Evolutionary conservation across 2,113 vertebrate species (phyloP), one percentile per base, ranked within the genome.

Genomic region (Hemichromis elongatus): DNA sequence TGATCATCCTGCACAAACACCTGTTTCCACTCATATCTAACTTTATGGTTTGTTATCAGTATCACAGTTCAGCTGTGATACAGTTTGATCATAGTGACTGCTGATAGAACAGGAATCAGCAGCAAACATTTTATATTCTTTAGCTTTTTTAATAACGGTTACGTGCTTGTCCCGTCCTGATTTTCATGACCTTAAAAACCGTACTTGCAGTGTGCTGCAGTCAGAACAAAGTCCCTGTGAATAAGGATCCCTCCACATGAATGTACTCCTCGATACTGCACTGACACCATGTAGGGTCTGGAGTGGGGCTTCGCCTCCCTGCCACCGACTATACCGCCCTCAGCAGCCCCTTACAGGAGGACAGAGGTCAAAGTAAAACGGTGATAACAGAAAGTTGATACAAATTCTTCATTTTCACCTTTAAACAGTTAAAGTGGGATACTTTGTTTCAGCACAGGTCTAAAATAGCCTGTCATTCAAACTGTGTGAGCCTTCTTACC

Each of bases 251-350:
- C 95, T 3, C 95, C 95, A 83, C 96, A 96, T 11, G 0, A 1
- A 75, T 95, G 94, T 0, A 2, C 0, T 35, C 11, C 14, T 0
- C 2, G 0, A 11, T 19, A 1, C 78, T 96, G 95, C 11, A 96
- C 84, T 2, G 95, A 98, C 1, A 89, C 97, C 86, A 98, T 94
- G 94, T 97, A 98, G 57, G 96, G 97, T 85, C 93, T 89, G 50
- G 97, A 97, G 37, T 97, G 97, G 18, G 96, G 94, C 2, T 19
- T 92, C 12, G 86, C 94, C 0, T 63, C 93, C 0, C 35, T 92
- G 1, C 97, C 97, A 10, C 96, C 96, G 0, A 97, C 90, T 81
- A 98, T 96, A 45, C 5, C 75, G 47, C 89, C 92, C 1, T 90
- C 91, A 77, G 90, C 90, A 9, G 91, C 83, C 7, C 92, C 97